Conservation (phyloP, 2,797 vertebrate genomes). For the Spea hammondii region DNA sequence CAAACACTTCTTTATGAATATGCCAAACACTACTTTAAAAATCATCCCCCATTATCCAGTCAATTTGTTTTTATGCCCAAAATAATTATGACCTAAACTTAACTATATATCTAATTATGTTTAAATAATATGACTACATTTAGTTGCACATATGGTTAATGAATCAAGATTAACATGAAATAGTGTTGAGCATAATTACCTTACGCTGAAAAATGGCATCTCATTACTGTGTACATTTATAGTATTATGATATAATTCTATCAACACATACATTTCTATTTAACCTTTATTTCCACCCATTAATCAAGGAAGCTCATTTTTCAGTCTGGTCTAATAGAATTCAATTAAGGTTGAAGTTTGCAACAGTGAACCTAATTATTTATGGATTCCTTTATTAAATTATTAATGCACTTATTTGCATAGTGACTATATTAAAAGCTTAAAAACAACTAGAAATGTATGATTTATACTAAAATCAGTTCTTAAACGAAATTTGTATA, state of each 20-base stretch:
- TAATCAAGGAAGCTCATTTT: constrained; percentile 74
- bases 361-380: constrained; percentile 76
- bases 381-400: constrained; percentile 75
- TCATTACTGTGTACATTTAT: constrained; percentile 24
- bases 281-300: constrained; percentile 75
- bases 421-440: constrained; percentile 71
- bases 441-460: constrained; percentile 64
- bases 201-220: not conserved
- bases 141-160: not conserved
- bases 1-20: too few relatives aligned
- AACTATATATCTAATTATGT: not conserved
- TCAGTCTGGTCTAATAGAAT: constrained; percentile 73
- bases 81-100: not conserved
- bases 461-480: constrained; percentile 38
- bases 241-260: constrained; percentile 53
- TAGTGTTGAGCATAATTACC: not conserved
- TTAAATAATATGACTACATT: not conserved
- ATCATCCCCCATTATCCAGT: too few relatives aligned
- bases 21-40: too few relatives aligned
- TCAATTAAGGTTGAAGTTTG: constrained; percentile 79
- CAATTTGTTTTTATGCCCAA: too few relatives aligned
- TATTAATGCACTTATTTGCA: constrained; percentile 75
- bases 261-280: constrained; percentile 66
- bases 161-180: not conserved
- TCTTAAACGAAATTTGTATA: not conserved